Base-by-base conservation (phyloP, 2,113 vertebrate genomes). In the Nyctibius bracteatus region DNA sequence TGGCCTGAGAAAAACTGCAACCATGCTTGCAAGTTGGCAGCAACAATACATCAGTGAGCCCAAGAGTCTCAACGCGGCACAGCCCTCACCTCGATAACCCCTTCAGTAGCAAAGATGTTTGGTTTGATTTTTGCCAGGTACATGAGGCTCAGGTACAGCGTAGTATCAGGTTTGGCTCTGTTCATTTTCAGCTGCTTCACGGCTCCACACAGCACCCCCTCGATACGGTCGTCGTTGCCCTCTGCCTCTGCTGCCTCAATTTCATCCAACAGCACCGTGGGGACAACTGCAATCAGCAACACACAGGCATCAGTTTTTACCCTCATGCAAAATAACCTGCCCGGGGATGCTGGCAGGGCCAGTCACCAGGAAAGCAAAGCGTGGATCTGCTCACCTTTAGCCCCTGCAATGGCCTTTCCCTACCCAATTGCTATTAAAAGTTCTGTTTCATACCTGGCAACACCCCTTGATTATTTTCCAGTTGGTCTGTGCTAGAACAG, bases 121-220 rank as follows among this genome's bases (percentile, higher is more conserved):
- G 99, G 99, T 82, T 99, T 99, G 94, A 99, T 99, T 97, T 99
- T 99, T 68, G 99, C 99, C 97, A 99, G 95, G 94, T 99, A 99
- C 99, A 99, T 99, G 70, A 99, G 98, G 88, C 99, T 99, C 83
- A 99, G 98, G 97, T 99, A 99, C 14, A 99, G 98, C 0, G 98
- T 99, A 75, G 98, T 98, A 92, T 99, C 99, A 0, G 99, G 99
- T 74, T 99, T 99, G 93, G 99, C 99, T 86, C 99, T 97, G 39
- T 99, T 99, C 98, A 99, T 96, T 94, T 99, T 99, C 74, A 99
- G 98, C 89, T 99, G 99, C 92, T 99, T 99, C 85, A 98, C 99
- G 0, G 99, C 99, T 66, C 99, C 99, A 12, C 99, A 99, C 54
- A 99, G 98, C 67, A 99, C 98, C 0, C 99, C 99, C 96, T 99